A percentile compares a stretch with the other conserved stretches of the same genome.
Conservation (phyloP, 2,888 invertebrate genomes). For the Melinaea menophilus region DNA sequence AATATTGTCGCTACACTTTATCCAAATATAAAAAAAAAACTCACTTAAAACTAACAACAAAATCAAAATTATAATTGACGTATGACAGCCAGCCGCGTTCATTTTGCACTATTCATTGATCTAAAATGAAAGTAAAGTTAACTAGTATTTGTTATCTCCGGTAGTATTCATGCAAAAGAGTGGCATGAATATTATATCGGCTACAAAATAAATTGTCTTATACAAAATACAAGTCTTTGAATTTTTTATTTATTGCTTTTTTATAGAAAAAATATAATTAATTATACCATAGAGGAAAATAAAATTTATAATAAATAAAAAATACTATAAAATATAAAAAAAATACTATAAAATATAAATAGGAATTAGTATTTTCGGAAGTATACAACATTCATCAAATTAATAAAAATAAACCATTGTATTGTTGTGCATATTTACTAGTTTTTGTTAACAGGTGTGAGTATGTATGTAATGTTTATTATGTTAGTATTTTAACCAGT, state of each 20-base stretch:
- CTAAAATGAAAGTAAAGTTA: slow-evolving; percentile 22
- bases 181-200: slow-evolving; percentile 20
- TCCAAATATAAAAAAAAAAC: slow-evolving; percentile 22
- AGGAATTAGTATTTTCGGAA: no score
- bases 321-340: no score
- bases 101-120: slow-evolving; percentile 50
- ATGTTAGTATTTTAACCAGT: no score
- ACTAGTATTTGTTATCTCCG: slow-evolving; percentile 34
- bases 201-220: slow-evolving; percentile 27
- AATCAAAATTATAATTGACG: slow-evolving; percentile 35
- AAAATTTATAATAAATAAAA: no score
- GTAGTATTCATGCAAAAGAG: slow-evolving; percentile 37
- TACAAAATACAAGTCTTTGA: slow-evolving; percentile 34
- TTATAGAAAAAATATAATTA: no score
- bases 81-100: slow-evolving; percentile 42
- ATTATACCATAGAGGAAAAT: no score
- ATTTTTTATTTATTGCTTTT: slow-evolving; percentile 36
- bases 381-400: no score
- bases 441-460: not conserved
- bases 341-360: no score
- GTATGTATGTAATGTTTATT: no score
- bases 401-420: no score
- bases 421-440: not conserved
- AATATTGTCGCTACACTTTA: slow-evolving; percentile 5
- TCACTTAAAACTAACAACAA: slow-evolving; percentile 35